Percentiles rank a stretch among this genome's conserved stretches.
These are phyloP conservation scores for Drosophila mauritiana DNA, from an alignment of 1,140 invertebrate species.

Conservation along the genomic window DNA sequence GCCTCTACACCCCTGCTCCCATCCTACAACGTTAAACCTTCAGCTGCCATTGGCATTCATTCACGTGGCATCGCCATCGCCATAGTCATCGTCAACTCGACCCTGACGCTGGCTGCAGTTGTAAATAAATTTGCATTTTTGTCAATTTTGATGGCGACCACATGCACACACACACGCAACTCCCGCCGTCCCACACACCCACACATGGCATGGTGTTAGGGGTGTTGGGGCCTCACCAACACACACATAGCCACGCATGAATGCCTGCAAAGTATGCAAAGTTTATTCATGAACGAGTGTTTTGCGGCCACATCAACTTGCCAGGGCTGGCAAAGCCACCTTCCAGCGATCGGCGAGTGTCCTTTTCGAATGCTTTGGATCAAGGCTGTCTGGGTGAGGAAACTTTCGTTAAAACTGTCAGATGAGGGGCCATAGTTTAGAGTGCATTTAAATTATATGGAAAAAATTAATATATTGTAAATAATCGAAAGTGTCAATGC, in stretches of 20 bases:
- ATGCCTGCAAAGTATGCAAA: slow-evolving; percentile 67
- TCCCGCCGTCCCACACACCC: neutral
- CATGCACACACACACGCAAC: slow-evolving; percentile 16
- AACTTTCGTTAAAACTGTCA: no score
- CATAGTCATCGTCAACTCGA: slow-evolving; percentile 49
- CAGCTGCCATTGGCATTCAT: slow-evolving; percentile 61
- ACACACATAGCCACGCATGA: slow-evolving; percentile 45
- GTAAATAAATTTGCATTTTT: slow-evolving; percentile 83
- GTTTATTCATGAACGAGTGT: slow-evolving; percentile 53
- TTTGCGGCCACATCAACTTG: slow-evolving; percentile 1
- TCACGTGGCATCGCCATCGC: slow-evolving; percentile 54
- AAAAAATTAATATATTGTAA: no score
- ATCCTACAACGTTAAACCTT: neutral
- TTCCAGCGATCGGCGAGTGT: neutral
- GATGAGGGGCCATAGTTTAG: no score
- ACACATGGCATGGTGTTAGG: slow-evolving; percentile 17
- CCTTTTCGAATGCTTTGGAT: neutral
- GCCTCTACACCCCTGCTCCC: neutral
- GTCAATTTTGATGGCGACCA: slow-evolving; percentile 75
- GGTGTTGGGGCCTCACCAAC: slow-evolving; percentile 11
- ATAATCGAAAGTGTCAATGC: no score
- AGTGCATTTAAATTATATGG: no score
- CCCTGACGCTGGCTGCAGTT: slow-evolving; percentile 61
- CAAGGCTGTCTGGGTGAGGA: neutral
- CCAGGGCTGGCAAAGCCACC: slow-evolving; percentile 9